Conservation (phyloP, 2,888 invertebrate species). For the Meteorus cinctellus region DNA sequence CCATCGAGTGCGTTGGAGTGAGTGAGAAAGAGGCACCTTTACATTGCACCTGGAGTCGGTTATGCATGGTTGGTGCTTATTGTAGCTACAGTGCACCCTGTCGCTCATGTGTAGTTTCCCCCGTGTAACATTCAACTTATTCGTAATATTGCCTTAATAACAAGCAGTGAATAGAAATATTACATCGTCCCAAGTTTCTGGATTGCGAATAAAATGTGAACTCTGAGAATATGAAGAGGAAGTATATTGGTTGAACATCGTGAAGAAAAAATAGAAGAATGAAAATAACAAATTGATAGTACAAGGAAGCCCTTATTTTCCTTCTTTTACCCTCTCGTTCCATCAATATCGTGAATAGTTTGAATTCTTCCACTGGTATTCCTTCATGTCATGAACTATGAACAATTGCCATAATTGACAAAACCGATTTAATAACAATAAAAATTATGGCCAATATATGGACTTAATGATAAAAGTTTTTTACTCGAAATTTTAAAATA, state of each 20-base stretch:
- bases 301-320: not conserved
- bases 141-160: conserved; percentile 24
- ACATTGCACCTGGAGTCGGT: conserved; percentile 63
- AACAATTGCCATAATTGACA: conserved; percentile 1
- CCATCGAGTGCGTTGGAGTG: conserved; percentile 34
- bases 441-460: not conserved
- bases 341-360: not conserved
- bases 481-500: not conserved
- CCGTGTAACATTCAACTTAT: conserved; percentile 21
- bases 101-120: conserved; percentile 39
- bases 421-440: not conserved
- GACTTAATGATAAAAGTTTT: not conserved
- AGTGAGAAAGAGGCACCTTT: conserved; percentile 48
- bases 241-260: not conserved
- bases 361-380: not conserved
- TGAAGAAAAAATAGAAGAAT: not conserved
- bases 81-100: conserved; percentile 52
- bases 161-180: not conserved
- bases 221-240: not conserved
- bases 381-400: too few species aligned
- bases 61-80: conserved; percentile 66
- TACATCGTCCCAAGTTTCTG: not conserved
- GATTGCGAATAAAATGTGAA: not conserved
- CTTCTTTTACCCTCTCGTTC: not conserved
- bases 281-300: not conserved